Percentiles rank a stretch among this genome's conserved stretches.
phyloP scores from a whole-genome alignment of 2,888 invertebrate genomes.

The Neelides folsomi region DNA sequence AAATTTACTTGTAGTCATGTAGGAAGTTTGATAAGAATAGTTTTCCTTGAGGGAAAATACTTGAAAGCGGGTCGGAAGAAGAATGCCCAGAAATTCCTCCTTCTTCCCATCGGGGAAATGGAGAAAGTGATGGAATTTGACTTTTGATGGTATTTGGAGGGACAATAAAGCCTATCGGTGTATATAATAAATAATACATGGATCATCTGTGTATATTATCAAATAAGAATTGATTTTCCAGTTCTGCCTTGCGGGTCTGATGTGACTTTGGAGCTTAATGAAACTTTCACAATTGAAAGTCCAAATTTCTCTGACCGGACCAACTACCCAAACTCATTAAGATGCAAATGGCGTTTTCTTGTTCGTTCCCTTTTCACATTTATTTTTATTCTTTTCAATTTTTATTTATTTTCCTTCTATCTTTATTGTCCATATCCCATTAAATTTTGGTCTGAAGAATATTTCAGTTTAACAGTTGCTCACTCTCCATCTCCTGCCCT shows the following conservation, averaged over 20 bases:
- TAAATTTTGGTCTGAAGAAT: not conserved
- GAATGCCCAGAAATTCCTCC: not conserved
- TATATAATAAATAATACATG: not conserved
- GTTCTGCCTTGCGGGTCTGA: slow-evolving; percentile 20
- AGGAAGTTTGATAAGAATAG: not conserved
- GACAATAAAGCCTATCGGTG: not conserved
- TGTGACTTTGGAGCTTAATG: slow-evolving; percentile 8
- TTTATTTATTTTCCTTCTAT: too few species aligned
- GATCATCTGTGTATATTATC: not conserved
- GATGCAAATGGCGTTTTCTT: slow-evolving; percentile 26
- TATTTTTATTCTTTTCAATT: too few species aligned
- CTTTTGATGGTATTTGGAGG: not conserved
- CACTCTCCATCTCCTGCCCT: slow-evolving; percentile 11
- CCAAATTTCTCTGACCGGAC: slow-evolving; percentile 20
- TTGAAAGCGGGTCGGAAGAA: not conserved
- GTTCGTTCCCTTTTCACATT: too few species aligned
- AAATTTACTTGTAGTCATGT: too few species aligned
- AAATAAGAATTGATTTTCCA: slow-evolving; percentile 1
- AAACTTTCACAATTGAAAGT: slow-evolving; percentile 26
- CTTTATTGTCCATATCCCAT: not conserved
- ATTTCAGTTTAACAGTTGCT: slow-evolving; percentile 5
- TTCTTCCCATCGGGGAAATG: not conserved
- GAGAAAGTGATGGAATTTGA: not conserved
- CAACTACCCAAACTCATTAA: slow-evolving; percentile 19
- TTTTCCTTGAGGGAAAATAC: not conserved